Base-by-base conservation (phyloP, 2,113 vertebrate species). In the Ctenodactylus gundi region DNA sequence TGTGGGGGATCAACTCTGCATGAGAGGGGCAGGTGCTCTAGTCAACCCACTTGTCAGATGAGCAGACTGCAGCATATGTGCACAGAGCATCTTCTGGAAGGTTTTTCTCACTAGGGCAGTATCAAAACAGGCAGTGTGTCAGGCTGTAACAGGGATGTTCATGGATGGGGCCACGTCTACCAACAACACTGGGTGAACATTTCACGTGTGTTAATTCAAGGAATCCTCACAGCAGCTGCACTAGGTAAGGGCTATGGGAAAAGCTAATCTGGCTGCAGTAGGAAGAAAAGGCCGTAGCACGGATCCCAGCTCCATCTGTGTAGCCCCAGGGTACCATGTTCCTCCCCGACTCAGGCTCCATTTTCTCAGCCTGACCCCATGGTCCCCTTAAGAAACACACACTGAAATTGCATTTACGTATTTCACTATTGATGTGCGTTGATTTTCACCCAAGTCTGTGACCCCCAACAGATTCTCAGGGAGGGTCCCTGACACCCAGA, bases 151-250 rank as follows among this genome's bases (percentile, higher is more conserved):
- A 7, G 36, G 21, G 29, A 27, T 46, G 13, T 8, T 57, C 21
- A 15, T 14, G 15, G 18, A 1, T 0, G 15, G 20, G 25, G 10
- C 20, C 12, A 0, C 10, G 15, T 0, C n/a, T 8, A 7, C 70
- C n/a, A 55, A 6, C 15, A n/a, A 57, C 1, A n/a, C 12, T 27
- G 0, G 0, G 1, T 3, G 27, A 17, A 11, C 15, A 3, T 20
- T 51, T 36, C 18, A 3, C 41, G 6, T 9, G 34, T 3, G 3
- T 29, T 3, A 55, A 4, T 31, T 44, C 51, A 21, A 15, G 0
- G 27, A 1, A 36, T 46, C 36, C 2, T 78, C 64, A 18, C 39
- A 39, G 65, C 10, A 39, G 13, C 13, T 51, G 1, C 4, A 3
- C 1, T 8, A 84, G 41, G 1, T 20, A 1, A 14, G 41, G 21